Evolutionary conservation across 2,888 invertebrate genomes (phyloP).

Genomic region (Dicyrtomina minuta): DNA sequence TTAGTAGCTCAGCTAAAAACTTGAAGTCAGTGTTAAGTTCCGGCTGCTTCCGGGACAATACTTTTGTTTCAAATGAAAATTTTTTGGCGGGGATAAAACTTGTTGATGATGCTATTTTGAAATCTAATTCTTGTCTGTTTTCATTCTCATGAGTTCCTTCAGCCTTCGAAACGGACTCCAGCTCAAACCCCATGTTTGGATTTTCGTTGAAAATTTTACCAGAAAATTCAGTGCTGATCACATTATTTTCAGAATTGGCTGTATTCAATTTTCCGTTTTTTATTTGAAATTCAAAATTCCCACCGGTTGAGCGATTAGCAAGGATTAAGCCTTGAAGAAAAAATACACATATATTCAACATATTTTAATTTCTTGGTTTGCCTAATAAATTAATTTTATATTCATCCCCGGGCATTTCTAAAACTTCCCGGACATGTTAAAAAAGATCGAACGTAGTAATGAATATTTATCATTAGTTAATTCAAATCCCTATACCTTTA

Average conservation of each 20-base stretch:
- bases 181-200: neutral
- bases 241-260: too few species aligned
- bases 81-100: slow-evolving; percentile 8
- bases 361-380: neutral
- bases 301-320: neutral
- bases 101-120: neutral
- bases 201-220: neutral
- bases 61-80: slow-evolving; percentile 4
- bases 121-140: neutral
- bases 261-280: too few species aligned
- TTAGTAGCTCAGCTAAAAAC: slow-evolving; percentile 4
- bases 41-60: neutral
- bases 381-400: too few species aligned
- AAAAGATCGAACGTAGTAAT: too few species aligned
- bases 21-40: slow-evolving; percentile 13
- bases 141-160: neutral
- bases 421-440: too few species aligned
- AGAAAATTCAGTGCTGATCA: neutral
- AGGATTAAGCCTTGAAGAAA: slow-evolving; percentile 4
- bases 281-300: neutral
- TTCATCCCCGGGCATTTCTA: too few species aligned
- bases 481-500: too few species aligned
- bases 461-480: too few species aligned
- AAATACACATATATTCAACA: neutral
- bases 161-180: neutral